Base-by-base conservation (phyloP, 2,797 vertebrate genomes). In the Pempheris klunzingeri region DNA sequence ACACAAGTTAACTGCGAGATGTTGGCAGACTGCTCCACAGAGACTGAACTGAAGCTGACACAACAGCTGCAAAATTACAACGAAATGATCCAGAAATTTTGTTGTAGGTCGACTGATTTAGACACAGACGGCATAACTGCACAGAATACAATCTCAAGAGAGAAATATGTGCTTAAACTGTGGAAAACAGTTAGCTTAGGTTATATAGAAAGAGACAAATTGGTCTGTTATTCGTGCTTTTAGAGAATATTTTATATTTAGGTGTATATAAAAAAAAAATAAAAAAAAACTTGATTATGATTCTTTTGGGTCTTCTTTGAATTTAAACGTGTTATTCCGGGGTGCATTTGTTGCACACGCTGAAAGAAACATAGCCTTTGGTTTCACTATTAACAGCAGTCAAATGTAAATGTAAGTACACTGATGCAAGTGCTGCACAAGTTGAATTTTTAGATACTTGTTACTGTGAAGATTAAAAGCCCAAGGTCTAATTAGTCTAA, bases 31-130 rank as follows among this genome's bases (percentile, higher is more conserved):
- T 46, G 41, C 3, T 36, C 26, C 15, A 46, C 3, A 8, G 11
- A 52, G 58, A 38, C 4, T 50, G 30, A 70, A 53, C 18, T 24
- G 24, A 8, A 54, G 44, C 30, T n/a, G 52, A 58, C n/a, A 54
- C 28, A 71, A 54, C 71, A 49, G 10, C 28, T 61, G 39, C 38
- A 17, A 68, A 58, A 36, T 61, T 14, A 39, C 22, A 26, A 60
- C 32, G 10, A 72, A 63, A 59, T 26, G 11, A 58, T 73, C n/a
- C 49, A 57, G 36, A n/a, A 28, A 20, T 1, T n/a, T 10, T 8
- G n/a, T 22, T 52, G 18, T 36, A n/a, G 28, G 30, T 3, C 2
- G 5, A 54, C 5, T 28, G 22, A 28, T 34, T 61, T 47, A 18
- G 30, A 3, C 5, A 26, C 28, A 22, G 34, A 34, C 24, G 22